phyloP scores from a whole-genome alignment of 2,113 vertebrate species.

The Menidia beryllina region DNA sequence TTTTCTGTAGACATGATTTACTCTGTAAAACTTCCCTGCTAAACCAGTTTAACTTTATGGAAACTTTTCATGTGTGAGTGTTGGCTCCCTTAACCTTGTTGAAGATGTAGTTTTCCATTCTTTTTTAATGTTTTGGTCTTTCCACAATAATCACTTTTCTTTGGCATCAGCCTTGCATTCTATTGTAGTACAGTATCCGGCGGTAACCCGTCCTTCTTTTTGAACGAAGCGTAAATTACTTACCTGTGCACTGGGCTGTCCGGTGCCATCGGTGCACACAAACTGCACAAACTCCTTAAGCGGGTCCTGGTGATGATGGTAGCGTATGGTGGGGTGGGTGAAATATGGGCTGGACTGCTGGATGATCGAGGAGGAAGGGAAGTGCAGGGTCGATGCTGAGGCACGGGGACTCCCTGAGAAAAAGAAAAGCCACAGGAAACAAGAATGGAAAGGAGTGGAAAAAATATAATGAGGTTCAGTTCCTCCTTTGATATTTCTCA shows the following conservation, averaged over 20 bases:
- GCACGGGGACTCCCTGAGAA: slow-evolving; percentile 92
- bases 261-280: slow-evolving; percentile 93
- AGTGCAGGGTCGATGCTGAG: slow-evolving; percentile 95
- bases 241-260: slow-evolving; percentile 93
- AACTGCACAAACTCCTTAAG: slow-evolving; percentile 97
- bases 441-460: slow-evolving; percentile 15
- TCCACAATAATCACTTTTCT: neutral
- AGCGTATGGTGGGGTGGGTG: slow-evolving; percentile 96
- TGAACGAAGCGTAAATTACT: slow-evolving; percentile 54
- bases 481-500: slow-evolving; percentile 21
- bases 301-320: slow-evolving; percentile 95
- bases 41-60: slow-evolving; percentile 27
- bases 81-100: slow-evolving; percentile 10
- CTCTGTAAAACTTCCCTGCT: slow-evolving; percentile 13
- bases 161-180: slow-evolving; percentile 6
- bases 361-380: slow-evolving; percentile 96
- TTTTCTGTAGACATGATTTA: slow-evolving; percentile 29
- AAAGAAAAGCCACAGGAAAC: slow-evolving; percentile 28
- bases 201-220: neutral
- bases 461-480: slow-evolving; percentile 16
- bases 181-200: neutral
- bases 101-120: neutral
- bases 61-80: neutral
- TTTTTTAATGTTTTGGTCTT: neutral
- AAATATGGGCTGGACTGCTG: slow-evolving; percentile 97